Evolutionary conservation across 2,113 vertebrate genomes (phyloP).

Genomic region (Lepisosteus osseus): DNA sequence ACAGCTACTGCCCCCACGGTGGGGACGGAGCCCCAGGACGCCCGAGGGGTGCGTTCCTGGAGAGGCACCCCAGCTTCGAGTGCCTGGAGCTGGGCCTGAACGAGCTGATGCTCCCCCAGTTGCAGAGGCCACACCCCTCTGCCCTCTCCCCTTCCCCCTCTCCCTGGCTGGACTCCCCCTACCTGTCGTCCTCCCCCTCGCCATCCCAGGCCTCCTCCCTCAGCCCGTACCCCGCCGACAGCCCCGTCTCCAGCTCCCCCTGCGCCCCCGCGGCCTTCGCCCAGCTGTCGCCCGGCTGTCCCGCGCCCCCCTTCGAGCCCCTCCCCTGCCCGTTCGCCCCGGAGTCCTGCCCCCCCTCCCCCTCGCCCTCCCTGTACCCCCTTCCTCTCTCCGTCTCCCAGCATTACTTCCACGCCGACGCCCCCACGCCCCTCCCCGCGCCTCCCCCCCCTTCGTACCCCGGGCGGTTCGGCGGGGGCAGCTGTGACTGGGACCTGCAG

Average conservation of each 20-base stretch:
- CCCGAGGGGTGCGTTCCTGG: slow-evolving; percentile 44
- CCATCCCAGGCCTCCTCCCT: background rate
- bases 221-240: background rate
- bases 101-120: slow-evolving; percentile 62
- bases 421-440: slow-evolving; percentile 47
- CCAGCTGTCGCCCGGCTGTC: slow-evolving; percentile 49
- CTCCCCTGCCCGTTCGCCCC: background rate
- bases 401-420: slow-evolving; percentile 56
- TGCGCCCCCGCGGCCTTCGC: background rate
- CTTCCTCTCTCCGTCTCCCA: slow-evolving; percentile 65
- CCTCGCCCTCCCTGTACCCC: slow-evolving; percentile 53
- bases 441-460: slow-evolving; percentile 51
- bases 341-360: slow-evolving; percentile 37
- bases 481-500: slow-evolving; percentile 46
- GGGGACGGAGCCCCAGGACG: slow-evolving; percentile 51
- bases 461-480: slow-evolving; percentile 49
- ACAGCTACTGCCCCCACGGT: slow-evolving; percentile 58
- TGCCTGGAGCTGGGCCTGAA: slow-evolving; percentile 72
- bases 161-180: background rate
- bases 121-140: background rate
- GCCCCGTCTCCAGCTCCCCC: background rate
- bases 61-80: slow-evolving; percentile 66
- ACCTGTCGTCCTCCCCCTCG: background rate
- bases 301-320: slow-evolving; percentile 34
- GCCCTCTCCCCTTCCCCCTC: background rate